Base-by-base conservation (phyloP, 2,113 vertebrate genomes). In the Phaethon lepturus region DNA sequence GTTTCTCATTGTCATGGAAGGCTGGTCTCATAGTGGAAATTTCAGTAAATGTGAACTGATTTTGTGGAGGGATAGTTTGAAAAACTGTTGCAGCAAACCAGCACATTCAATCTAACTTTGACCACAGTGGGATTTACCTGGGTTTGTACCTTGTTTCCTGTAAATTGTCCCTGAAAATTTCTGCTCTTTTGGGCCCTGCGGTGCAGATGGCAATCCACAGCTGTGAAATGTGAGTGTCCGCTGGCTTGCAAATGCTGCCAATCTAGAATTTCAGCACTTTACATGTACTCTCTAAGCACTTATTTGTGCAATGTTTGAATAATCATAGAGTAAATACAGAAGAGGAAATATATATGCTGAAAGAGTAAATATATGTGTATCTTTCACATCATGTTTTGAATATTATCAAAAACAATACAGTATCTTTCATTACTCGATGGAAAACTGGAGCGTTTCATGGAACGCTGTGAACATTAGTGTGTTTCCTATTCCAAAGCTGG, bases 381-480 rank as follows among this genome's bases (percentile, higher is more conserved):
- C 38, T 35, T 52, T 31, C 33, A 17, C 18, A 4, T 58, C 15
- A 1, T 16, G 6, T 35, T 64, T 45, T 33, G 44, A 45, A 6
- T 66, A 9, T 59, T 79, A 58, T 52, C 44, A 13, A 63, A 72
- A 49, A 11, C 50, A 29, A 29, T 33, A 17, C 35, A 38, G 9
- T 28, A 17, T 4, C 33, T 75, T 63, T 19, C 64, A 42, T 58
- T 24, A 17, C 15, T 64, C 1, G 0, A 2, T 66, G 50, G 58
- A 40, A 33, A 47, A 45, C 33, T 28, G 35, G 31, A 45, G 42
- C 2, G 2, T 9, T 55, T 74, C 19, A 8, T 5, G 22, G n/a
- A 42, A 20, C 0, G 2, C 31, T 10, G 17, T 9, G 38, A 17
- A 20, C 1, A 2, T 35, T 9, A 14, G 13, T 44, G 49, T 53